Evolutionary conservation across 2,113 vertebrate species (phyloP), one percentile per base, ranked within the genome.

Genomic region (Trogon surrucura): DNA sequence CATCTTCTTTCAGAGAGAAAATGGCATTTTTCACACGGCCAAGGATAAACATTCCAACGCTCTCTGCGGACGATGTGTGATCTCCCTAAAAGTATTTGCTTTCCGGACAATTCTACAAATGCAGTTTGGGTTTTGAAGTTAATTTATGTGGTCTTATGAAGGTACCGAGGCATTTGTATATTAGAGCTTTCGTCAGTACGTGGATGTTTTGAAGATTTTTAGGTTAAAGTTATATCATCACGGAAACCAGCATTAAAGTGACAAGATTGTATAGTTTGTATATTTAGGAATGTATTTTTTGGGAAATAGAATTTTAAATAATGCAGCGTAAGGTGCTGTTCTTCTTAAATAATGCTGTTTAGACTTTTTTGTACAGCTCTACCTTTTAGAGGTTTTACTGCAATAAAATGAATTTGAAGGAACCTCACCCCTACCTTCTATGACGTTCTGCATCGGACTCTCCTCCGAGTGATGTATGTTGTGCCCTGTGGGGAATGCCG

Each of bases 11-110:
- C 88, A 99, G 99, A 97, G 99, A 99, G 98, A 99, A 99, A 97
- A 99, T 99, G 99, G 99, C 99, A 0, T 99, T 99, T 98, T 99
- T 99, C 98, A 99, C 99, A 5, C 98, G 99, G 95, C 98, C 98
- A 0, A 98, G 98, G 97, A 98, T 98, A 92, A 98, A 98, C 88
- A 98, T 99, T 94, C 98, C 99, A 14, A 95, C 98, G 6, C 98
- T 99, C 77, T 99, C 98, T 80, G 99, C 98, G 0, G 99, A 99
- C 0, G 98, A 99, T 32, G 99, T 99, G 95, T 99, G 97, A 98
- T 94, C 83, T 47, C 97, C 97, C 69, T 96, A 45, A 94, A 97
- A 98, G 98, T 98, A 97, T 98, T 98, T 96, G 80, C 97, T 97
- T 95, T 96, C 83, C 5, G 91, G 96, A 90, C 96, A 96, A 88